phyloP scores from a whole-genome alignment of 2,113 vertebrate genomes.

The Hippocampus zosterae region DNA sequence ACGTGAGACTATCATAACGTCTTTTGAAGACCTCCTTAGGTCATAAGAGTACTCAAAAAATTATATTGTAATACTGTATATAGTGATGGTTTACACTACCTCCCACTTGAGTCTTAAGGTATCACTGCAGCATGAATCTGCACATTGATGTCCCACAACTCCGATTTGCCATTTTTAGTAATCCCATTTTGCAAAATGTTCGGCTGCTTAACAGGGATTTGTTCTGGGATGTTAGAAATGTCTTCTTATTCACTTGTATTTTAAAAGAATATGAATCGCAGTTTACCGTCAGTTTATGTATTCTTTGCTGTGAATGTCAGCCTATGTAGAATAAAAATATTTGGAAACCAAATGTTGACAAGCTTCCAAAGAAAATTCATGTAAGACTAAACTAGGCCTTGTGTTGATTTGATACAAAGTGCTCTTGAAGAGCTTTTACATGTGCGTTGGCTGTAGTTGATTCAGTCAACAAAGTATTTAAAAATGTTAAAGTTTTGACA shows the following conservation, averaged over 20 bases:
- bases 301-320: background rate
- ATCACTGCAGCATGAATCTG: constrained; percentile 37
- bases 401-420: constrained; percentile 16
- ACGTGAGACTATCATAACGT: background rate
- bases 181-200: background rate
- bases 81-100: constrained; percentile 45
- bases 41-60: background rate
- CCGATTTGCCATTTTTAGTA: background rate
- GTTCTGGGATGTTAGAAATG: background rate
- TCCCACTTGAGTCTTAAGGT: constrained; percentile 29
- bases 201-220: background rate
- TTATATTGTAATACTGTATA: background rate
- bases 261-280: constrained; percentile 4
- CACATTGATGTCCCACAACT: constrained; percentile 25
- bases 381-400: background rate
- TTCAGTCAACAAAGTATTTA: background rate
- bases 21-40: background rate
- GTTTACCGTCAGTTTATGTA: too few species aligned
- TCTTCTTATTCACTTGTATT: constrained; percentile 26
- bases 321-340: background rate
- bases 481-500: constrained; percentile 9
- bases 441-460: constrained; percentile 10
- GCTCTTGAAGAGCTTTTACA: constrained; percentile 27
- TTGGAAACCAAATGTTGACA: background rate
- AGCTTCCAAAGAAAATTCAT: background rate